Evolutionary conservation across 2,113 vertebrate species (phyloP).

Genomic region (Ammodytes marinus): DNA sequence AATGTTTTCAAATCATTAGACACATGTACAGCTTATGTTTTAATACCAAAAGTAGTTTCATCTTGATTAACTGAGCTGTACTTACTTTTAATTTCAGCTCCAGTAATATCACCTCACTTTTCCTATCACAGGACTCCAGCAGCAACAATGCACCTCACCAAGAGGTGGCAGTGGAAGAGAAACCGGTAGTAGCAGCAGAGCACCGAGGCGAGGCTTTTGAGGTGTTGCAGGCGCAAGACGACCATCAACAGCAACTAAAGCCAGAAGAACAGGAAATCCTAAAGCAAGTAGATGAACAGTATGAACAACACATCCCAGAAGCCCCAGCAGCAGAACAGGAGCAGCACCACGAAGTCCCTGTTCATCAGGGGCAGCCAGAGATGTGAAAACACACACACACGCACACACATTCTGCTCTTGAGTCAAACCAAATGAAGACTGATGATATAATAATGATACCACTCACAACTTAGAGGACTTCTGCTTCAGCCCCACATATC

Average conservation of each 20-base stretch:
- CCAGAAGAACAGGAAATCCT: slow-evolving; percentile 17
- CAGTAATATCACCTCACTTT: slow-evolving; percentile 5
- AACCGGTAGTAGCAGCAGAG: slow-evolving; percentile 16
- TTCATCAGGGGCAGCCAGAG: slow-evolving; percentile 79
- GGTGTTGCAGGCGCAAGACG: slow-evolving; percentile 16
- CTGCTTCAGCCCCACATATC: neutral
- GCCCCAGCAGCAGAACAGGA: slow-evolving; percentile 32
- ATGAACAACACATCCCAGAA: slow-evolving; percentile 50
- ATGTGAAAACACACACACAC: slow-evolving; percentile 60
- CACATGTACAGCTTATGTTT: neutral
- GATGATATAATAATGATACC: neutral
- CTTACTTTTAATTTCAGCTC: neutral
- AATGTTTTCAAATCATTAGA: neutral
- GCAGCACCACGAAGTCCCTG: slow-evolving; percentile 35
- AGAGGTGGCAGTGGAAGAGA: slow-evolving; percentile 25
- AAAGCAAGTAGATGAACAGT: slow-evolving; percentile 27
- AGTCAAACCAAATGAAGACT: slow-evolving; percentile 7
- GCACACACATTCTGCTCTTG: neutral
- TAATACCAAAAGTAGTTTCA: neutral
- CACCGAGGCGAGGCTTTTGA: slow-evolving; percentile 36
- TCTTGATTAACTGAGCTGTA: neutral
- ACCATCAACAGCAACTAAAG: slow-evolving; percentile 26
- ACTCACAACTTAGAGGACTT: neutral
- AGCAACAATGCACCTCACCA: slow-evolving; percentile 38
- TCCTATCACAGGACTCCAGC: slow-evolving; percentile 25